Evolutionary conservation across 2,113 vertebrate species (phyloP), one percentile per base, ranked within the genome.

Genomic region (Nerophis ophidion): DNA sequence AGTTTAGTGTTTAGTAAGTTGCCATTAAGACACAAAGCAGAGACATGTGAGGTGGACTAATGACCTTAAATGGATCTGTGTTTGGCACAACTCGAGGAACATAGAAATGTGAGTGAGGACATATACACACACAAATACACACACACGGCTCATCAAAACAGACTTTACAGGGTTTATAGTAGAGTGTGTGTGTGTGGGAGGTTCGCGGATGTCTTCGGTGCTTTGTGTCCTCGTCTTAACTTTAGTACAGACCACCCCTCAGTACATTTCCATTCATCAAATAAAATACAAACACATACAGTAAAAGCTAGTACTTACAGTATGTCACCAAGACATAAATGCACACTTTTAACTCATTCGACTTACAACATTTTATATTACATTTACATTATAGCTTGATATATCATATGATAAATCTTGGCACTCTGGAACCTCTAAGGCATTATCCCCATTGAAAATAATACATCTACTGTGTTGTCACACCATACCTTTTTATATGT

Each of bases 1-100:
- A 80, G 53, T 56, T 67, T 71, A 72, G 76, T 87, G 81, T 90
- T 88, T 88, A 82, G 86, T 81, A 79, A 81, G 76, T 86, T 87
- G 79, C 84, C 87, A 86, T 74, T 71, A 77, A 79, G 83, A 87
- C 80, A 88, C 74, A 86, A 87, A 89, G 72, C 85, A 89, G 89
- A 88, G 79, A 82, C 68, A 38, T 71, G 72, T 63, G 49, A 85
- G 74, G 74, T 72, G 66, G 75, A 66, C 75, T 76, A 70, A 82
- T 89, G 70, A 89, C 85, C 87, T 80, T 88, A 85, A 80, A 89
- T 84, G 86, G 86, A 80, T 83, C 61, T 78, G 75, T 80, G 74
- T 85, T 88, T 82, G 79, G 75, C 81, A 81, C 62, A 79, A 77
- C 71, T 74, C 76, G 78, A 60, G 58, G 75, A 66, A 74, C 50